A percentile compares a stretch with the other conserved stretches of the same genome.
phyloP scores from a whole-genome alignment of 2,797 vertebrate genomes.

The Pangasius macronema region DNA sequence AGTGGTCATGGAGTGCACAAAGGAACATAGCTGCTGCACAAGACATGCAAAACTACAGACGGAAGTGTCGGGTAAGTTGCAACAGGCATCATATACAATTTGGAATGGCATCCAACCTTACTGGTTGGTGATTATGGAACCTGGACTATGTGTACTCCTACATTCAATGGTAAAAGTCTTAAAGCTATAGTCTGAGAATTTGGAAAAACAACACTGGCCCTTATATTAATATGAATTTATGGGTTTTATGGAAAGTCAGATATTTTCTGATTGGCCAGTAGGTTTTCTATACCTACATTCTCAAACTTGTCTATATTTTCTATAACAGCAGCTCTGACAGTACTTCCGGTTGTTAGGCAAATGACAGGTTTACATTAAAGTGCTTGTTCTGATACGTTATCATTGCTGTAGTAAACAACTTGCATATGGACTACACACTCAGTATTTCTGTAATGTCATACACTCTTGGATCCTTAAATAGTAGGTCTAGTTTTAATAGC shows the following conservation, averaged over 20 bases:
- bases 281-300: not conserved
- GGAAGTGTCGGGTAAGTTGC: slow-evolving; percentile 76
- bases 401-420: not conserved
- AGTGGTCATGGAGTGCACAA: not conserved
- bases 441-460: not conserved
- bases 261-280: not conserved
- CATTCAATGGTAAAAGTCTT: not conserved
- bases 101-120: not conserved
- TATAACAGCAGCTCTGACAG: not conserved
- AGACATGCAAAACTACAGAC: slow-evolving; percentile 85
- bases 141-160: not conserved
- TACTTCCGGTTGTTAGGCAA: not conserved
- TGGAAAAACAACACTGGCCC: not conserved
- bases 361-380: not conserved
- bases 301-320: not conserved
- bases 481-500: not conserved
- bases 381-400: not conserved
- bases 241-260: not conserved
- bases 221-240: not conserved
- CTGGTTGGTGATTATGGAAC: not conserved
- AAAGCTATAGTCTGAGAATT: not conserved
- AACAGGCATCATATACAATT: not conserved
- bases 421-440: not conserved
- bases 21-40: slow-evolving; percentile 76
- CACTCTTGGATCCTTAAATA: not conserved